Conservation (phyloP, 2,888 invertebrate species). For the Hydroisotoma schaefferi region DNA sequence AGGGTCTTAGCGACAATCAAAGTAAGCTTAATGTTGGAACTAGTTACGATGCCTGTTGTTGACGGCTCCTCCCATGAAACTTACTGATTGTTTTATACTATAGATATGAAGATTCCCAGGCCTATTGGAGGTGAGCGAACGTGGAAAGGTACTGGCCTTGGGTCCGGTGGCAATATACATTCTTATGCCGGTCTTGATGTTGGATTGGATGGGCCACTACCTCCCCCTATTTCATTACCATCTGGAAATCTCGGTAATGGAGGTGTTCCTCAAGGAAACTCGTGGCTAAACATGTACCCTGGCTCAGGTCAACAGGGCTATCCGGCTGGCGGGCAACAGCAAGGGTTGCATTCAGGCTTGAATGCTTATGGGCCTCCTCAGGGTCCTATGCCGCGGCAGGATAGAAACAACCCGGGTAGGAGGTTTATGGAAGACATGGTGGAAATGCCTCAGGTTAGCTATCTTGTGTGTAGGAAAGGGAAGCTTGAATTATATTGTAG, state of each 20-base stretch:
- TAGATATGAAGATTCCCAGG: no score
- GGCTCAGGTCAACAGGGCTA: slow-evolving; percentile 25
- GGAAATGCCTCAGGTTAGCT: no score
- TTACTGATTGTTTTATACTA: not conserved
- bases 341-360: slow-evolving; percentile 21
- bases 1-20: slow-evolving; percentile 37
- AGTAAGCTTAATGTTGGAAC: no score
- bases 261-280: not conserved
- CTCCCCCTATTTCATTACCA: slow-evolving; percentile 18
- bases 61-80: not conserved
- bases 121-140: slow-evolving; percentile 46
- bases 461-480: no score
- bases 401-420: slow-evolving; percentile 27
- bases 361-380: slow-evolving; percentile 20
- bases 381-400: slow-evolving; percentile 23
- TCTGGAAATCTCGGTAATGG: slow-evolving; percentile 4
- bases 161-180: slow-evolving; percentile 13
- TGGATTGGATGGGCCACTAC: slow-evolving; percentile 18
- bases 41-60: not conserved
- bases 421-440: slow-evolving; percentile 46
- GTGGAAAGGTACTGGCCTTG: slow-evolving; percentile 26
- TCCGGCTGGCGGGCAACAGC: slow-evolving; percentile 19
- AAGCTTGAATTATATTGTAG: slow-evolving; percentile 7
- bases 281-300: not conserved
- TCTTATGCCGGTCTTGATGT: slow-evolving; percentile 24